Base-by-base conservation (phyloP, 2,888 invertebrate genomes). In the Prosapia bicincta region DNA sequence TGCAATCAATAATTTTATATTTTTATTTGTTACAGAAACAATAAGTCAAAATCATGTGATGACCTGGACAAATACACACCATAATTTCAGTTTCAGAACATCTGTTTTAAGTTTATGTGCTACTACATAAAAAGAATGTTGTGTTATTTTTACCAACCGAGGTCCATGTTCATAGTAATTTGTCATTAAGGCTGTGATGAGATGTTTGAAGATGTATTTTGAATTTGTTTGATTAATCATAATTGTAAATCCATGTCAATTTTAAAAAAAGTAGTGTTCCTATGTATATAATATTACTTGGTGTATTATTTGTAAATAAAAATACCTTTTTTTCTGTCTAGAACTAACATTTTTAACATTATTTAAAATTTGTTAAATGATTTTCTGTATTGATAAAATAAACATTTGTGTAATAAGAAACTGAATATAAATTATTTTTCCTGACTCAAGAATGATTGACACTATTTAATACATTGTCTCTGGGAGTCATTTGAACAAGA, bases 1-100 rank as follows among this genome's bases (percentile, higher is more conserved):
- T n/a, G n/a, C n/a, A n/a, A n/a, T n/a, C n/a, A n/a, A n/a, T n/a
- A n/a, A n/a, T n/a, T n/a, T n/a, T 30, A 6, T 30, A 13, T 26
- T 77, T 78, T 74, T 77, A 77, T 77, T 28, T 78, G 71, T 83
- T 83, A 20, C 82, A 84, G 84, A 78, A 80, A 81, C 30, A 83
- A 81, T 79, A 85, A 84, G 80, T 85, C 85, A 65, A 84, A 84
- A 79, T 85, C 85, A 10, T 85, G 85, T 80, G 85, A 85, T 79
- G 84, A 84, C 77, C 81, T 85, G 79, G 85, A 85, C 77, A 84
- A 82, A 78, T 81, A 82, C 74, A 82, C 79, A 38, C 69, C 74
- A 23, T 74, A 26, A 69, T 26, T 23, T 0, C 5, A n/a, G n/a
- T n/a, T 6, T 23, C 66, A 38, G 30, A 28, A 74, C 54, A 69